Evolutionary conservation across 1,140 invertebrate genomes (phyloP).

Genomic region (Laupala kohalensis): DNA sequence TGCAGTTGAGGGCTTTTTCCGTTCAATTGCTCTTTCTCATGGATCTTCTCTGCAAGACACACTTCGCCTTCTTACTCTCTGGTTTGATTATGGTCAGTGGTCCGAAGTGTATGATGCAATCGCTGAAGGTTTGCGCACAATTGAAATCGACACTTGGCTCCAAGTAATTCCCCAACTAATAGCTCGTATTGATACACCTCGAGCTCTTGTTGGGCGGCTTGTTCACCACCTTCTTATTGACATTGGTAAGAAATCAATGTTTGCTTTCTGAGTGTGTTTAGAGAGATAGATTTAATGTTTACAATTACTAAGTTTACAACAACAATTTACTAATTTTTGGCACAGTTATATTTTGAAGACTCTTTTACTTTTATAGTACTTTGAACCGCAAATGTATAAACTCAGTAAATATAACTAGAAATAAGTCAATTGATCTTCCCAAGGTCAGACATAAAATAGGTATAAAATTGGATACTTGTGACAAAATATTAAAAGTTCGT

Average conservation of each 20-base stretch:
- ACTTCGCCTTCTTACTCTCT: constrained; percentile 77
- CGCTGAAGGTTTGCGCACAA: constrained; percentile 77
- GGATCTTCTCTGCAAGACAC: constrained; percentile 97
- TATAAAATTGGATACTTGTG: too few relatives aligned
- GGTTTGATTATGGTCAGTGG: constrained; percentile 92
- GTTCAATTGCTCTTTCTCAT: constrained; percentile 81
- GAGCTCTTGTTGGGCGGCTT: constrained; percentile 71
- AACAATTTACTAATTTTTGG: too few relatives aligned
- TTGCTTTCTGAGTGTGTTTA: too few relatives aligned
- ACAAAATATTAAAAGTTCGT: too few relatives aligned
- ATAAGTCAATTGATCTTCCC: too few relatives aligned
- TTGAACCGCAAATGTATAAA: too few relatives aligned
- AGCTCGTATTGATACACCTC: constrained; percentile 88
- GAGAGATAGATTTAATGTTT: too few relatives aligned
- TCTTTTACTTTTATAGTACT: too few relatives aligned
- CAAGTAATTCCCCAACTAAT: constrained; percentile 99
- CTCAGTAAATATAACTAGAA: too few relatives aligned
- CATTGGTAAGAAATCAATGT: constrained; percentile 56
- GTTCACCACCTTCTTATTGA: constrained; percentile 90
- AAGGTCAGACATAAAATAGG: too few relatives aligned
- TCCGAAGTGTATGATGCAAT: constrained; percentile 88
- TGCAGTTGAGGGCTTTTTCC: constrained; percentile 91
- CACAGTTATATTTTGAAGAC: too few relatives aligned
- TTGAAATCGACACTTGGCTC: constrained; percentile 97
- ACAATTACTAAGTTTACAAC: too few relatives aligned